Evolutionary conservation across 2,797 vertebrate genomes (phyloP).

Genomic region (Sylvilagus floridanus): DNA sequence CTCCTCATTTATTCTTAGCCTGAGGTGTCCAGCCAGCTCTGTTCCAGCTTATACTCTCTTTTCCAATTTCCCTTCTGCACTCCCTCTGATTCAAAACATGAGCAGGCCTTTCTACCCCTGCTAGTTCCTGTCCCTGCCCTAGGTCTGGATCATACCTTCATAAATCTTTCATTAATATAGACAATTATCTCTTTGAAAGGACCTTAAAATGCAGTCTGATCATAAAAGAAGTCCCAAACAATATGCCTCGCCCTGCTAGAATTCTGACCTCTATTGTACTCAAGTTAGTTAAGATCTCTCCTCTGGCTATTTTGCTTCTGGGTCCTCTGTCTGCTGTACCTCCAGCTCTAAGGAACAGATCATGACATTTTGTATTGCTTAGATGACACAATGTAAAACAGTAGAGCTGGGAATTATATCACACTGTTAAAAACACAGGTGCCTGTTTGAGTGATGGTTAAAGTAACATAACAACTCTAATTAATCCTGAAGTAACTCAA

Average conservation of each 20-base stretch:
- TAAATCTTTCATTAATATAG: background rate
- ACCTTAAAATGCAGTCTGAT: background rate
- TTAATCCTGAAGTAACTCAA: background rate
- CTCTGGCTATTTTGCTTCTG: background rate
- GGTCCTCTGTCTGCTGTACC: background rate
- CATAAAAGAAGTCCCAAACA: background rate
- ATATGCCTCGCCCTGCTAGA: background rate
- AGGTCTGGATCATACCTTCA: background rate
- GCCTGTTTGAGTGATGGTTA: background rate
- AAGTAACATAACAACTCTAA: conserved; percentile 1
- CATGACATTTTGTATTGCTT: background rate
- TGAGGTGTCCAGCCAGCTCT: background rate
- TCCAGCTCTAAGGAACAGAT: background rate
- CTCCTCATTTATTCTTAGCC: background rate
- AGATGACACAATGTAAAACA: background rate
- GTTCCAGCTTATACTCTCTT: background rate
- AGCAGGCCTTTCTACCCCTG: background rate
- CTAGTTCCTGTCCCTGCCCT: background rate
- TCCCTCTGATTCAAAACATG: background rate
- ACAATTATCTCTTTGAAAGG: background rate
- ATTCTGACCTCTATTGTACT: background rate
- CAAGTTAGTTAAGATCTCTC: background rate
- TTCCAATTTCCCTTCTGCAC: background rate
- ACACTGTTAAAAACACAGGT: background rate
- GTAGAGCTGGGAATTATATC: background rate